A percentile compares a stretch with the other conserved stretches of the same genome.
phyloP scores from a whole-genome alignment of 2,888 invertebrate species.

The Thelaira solivaga region DNA sequence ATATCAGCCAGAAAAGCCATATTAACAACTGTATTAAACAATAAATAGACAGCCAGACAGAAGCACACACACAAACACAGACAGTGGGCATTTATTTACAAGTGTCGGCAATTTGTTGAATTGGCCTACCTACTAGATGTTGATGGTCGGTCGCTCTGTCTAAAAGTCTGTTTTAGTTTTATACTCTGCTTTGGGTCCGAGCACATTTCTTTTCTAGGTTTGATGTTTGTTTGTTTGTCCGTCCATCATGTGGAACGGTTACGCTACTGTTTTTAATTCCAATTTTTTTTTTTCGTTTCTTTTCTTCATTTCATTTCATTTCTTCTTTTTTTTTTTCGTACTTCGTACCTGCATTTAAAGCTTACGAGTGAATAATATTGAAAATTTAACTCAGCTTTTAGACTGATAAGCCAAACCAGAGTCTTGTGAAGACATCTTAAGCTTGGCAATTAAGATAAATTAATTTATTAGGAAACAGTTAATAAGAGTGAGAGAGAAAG shows the following conservation, averaged over 20 bases:
- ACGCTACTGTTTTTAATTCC: conserved; percentile 38
- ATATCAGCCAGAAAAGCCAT: conserved; percentile 48
- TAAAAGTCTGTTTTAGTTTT: background rate
- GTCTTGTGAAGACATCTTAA: too few relatives aligned
- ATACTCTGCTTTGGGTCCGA: background rate
- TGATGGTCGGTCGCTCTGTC: conserved; percentile 9
- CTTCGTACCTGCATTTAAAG: background rate
- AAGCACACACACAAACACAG: background rate
- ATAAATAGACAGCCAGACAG: conserved; percentile 26
- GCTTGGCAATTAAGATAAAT: background rate
- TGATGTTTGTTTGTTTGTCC: conserved; percentile 13
- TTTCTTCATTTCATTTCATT: background rate
- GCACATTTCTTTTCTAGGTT: conserved; percentile 3
- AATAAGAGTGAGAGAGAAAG: too few relatives aligned
- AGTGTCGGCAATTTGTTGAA: conserved; percentile 50
- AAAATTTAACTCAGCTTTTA: background rate
- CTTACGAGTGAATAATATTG: background rate
- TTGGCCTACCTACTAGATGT: conserved; percentile 34
- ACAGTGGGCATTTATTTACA: conserved; percentile 46
- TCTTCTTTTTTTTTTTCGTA: background rate
- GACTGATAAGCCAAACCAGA: conserved; percentile 19
- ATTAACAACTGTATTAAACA: conserved; percentile 51
- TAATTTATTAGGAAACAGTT: background rate
- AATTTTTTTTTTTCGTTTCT: background rate
- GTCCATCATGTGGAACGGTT: conserved; percentile 66